Evolutionary conservation across 2,113 vertebrate genomes (phyloP).

Genomic region (Ailurus styani): DNA sequence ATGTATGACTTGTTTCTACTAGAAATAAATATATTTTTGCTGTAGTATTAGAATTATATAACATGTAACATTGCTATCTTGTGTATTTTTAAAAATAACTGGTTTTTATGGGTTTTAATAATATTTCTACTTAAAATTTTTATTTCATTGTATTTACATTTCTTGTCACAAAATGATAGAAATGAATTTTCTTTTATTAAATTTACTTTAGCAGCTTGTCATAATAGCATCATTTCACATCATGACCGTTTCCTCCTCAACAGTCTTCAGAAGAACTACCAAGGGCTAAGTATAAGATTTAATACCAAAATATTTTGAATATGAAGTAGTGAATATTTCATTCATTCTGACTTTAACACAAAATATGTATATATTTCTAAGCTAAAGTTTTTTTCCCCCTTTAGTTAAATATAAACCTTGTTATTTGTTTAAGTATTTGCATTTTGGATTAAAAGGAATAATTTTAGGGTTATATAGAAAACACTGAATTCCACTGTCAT

Average conservation of each 20-base stretch:
- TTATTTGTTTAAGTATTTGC: not conserved
- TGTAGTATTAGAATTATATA: not conserved
- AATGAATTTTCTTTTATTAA: not conserved
- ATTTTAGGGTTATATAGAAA: not conserved
- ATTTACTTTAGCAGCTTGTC: not conserved
- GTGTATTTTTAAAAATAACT: not conserved
- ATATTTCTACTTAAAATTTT: not conserved
- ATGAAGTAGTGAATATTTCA: not conserved
- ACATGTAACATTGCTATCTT: not conserved
- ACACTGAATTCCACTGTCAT: not conserved
- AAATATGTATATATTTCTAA: slow-evolving; percentile 3
- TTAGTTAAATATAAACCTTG: not conserved
- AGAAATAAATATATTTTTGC: not conserved
- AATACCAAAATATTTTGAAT: not conserved
- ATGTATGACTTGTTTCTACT: not conserved
- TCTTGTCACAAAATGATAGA: not conserved
- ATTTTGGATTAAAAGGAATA: not conserved
- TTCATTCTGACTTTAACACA: not conserved
- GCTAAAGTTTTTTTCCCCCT: not conserved
- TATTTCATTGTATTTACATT: not conserved
- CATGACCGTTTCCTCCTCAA: not conserved
- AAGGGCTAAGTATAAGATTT: not conserved
- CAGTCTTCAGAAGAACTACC: not conserved
- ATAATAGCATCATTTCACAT: not conserved
- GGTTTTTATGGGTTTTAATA: not conserved